Evolutionary conservation across 2,113 vertebrate species (phyloP).

Genomic region (Aptenodytes forsteri): DNA sequence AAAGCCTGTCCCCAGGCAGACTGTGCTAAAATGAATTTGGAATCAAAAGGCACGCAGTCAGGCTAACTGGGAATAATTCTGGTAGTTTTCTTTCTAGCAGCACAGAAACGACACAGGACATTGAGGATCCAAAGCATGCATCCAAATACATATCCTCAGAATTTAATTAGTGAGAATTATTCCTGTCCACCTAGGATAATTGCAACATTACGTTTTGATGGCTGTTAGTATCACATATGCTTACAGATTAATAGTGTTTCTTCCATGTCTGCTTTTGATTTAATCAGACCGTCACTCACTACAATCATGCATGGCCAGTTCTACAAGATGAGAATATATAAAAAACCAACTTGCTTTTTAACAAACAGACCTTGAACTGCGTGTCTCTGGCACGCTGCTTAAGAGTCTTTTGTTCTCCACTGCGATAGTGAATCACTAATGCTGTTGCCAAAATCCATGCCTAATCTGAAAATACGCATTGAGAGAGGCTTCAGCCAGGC

Average conservation of each 20-base stretch:
- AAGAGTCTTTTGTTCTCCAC: neutral
- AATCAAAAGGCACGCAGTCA: neutral
- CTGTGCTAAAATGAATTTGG: neutral
- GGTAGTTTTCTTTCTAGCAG: neutral
- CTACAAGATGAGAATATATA: neutral
- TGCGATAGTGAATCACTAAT: neutral
- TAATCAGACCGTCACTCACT: slow-evolving; percentile 48
- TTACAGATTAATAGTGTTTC: slow-evolving; percentile 23
- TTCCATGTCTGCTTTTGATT: slow-evolving; percentile 45
- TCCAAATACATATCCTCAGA: neutral
- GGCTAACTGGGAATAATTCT: neutral
- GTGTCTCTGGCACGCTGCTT: neutral
- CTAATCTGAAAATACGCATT: rapidly evolving
- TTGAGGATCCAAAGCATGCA: neutral
- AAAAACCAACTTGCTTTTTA: neutral
- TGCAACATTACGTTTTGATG: slow-evolving; percentile 9
- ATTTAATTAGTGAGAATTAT: slow-evolving; percentile 24
- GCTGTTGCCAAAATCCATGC: neutral
- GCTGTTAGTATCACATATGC: slow-evolving; percentile 35
- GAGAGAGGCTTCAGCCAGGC: neutral
- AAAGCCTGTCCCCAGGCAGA: slow-evolving; percentile 17
- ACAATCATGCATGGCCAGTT: neutral
- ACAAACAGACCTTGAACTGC: neutral
- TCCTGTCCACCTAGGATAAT: slow-evolving; percentile 48
- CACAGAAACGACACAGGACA: neutral